phyloP scores from a whole-genome alignment of 2,888 invertebrate species.

The Cataglyphis altisquamis region DNA sequence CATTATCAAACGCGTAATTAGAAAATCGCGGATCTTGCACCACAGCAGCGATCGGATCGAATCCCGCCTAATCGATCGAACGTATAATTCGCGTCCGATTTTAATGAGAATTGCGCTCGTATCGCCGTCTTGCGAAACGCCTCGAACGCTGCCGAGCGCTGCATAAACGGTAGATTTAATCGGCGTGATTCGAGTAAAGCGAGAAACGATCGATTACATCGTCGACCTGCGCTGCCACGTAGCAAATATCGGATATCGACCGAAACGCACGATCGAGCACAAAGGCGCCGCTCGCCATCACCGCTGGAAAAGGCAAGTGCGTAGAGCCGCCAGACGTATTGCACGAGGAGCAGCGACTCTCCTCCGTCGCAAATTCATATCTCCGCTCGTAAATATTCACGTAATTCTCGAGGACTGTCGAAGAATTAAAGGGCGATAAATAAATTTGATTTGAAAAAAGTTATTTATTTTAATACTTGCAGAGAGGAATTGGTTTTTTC shows the following conservation, averaged over 20 bases:
- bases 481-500: too few relatives aligned
- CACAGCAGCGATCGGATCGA: not conserved
- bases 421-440: not conserved
- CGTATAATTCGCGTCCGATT: conserved; percentile 27
- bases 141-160: conserved; percentile 14
- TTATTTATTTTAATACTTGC: too few relatives aligned
- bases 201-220: conserved; percentile 66
- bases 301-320: conserved; percentile 50
- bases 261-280: conserved; percentile 54
- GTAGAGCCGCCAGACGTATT: conserved; percentile 60
- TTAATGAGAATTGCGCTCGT: conserved; percentile 37
- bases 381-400: conserved; percentile 40
- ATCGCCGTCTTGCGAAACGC: conserved; percentile 26
- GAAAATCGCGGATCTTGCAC: conserved; percentile 24
- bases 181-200: conserved; percentile 61
- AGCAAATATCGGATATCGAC: conserved; percentile 61
- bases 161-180: conserved; percentile 57
- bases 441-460: too few relatives aligned
- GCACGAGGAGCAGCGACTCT: conserved; percentile 30
- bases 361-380: conserved; percentile 15
- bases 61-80: conserved; percentile 8
- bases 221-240: conserved; percentile 43
- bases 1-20: conserved; percentile 26
- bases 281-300: conserved; percentile 62
- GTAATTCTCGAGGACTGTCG: conserved; percentile 19